Evolutionary conservation across 1,140 invertebrate species (phyloP), one percentile per base, ranked within the genome.

Genomic region (Danaus plexippus): DNA sequence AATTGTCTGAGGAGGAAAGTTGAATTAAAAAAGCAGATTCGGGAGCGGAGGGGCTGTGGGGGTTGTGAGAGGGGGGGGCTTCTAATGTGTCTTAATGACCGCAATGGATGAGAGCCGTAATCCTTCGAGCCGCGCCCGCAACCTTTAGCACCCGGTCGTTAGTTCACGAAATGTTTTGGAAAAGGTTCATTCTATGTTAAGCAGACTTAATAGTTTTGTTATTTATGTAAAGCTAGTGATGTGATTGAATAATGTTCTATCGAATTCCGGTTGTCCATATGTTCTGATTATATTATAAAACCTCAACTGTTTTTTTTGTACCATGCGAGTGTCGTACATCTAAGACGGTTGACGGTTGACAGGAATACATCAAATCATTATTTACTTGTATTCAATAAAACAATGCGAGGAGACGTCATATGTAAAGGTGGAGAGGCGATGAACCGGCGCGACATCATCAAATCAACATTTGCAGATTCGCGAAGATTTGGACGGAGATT

Each of bases 401-500:
- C 22, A 8, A 32, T 32, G 22, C 5, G 22, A 63, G 54, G 56
- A 57, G 54, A 49, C 12, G 46, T 15, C 18, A 47, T 57, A 12
- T 50, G 45, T 43, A 47, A 47, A 42, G 47, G 41, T 42, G 9
- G 15, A 32, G 22, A 32, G 52, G 15, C 43, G 15, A 53, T 32
- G 61, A 44, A 52, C 59, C 64, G 73, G 69, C 75, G 64, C 73
- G 75, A 84, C 83, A 86, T 86, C 83, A 86, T 86, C 83, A 86
- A 86, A 86, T 86, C 83, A 86, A 84, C 83, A 86, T 86, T 86
- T 86, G 80, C 83, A 86, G 83, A 86, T 86, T 86, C 80, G 77
- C 83, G 78, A 75, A 81, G 80, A 79, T 86, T 85, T 84, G 71
- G 76, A 68, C 75, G 63, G 80, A 84, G 83, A 86, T 86, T 84